phyloP scores from a whole-genome alignment of 2,113 vertebrate species.

The Indri indri region DNA sequence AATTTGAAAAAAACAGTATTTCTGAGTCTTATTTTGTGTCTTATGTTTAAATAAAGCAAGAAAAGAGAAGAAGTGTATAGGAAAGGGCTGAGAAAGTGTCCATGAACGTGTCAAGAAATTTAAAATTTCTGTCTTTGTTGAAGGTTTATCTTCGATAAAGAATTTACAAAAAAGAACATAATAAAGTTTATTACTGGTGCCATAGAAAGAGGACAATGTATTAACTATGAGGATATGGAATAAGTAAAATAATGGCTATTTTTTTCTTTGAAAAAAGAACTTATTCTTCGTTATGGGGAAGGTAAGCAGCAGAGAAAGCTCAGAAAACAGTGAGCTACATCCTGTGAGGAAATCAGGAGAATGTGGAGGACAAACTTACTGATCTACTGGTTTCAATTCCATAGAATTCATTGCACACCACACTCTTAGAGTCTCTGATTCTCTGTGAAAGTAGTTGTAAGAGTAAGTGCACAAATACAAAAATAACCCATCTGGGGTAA shows the following conservation, averaged over 20 bases:
- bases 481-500: neutral
- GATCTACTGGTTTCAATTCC: neutral
- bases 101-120: neutral
- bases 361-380: fast-evolving
- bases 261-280: conserved; percentile 27
- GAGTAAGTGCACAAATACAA: neutral
- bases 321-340: neutral
- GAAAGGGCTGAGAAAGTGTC: neutral
- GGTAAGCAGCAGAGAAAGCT: neutral
- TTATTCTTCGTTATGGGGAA: neutral
- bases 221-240: neutral
- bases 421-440: neutral
- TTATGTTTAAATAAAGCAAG: neutral
- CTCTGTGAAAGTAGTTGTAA: neutral
- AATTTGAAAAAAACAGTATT: neutral
- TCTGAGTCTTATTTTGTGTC: neutral
- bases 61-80: neutral
- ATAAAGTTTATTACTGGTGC: neutral
- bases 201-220: neutral
- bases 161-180: neutral
- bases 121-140: conserved; percentile 6
- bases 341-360: neutral
- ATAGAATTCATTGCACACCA: neutral
- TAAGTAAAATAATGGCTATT: neutral
- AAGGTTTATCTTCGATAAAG: neutral